phyloP scores from a whole-genome alignment of 2,888 invertebrate species.

The Venustoraphidia nigricollis region DNA sequence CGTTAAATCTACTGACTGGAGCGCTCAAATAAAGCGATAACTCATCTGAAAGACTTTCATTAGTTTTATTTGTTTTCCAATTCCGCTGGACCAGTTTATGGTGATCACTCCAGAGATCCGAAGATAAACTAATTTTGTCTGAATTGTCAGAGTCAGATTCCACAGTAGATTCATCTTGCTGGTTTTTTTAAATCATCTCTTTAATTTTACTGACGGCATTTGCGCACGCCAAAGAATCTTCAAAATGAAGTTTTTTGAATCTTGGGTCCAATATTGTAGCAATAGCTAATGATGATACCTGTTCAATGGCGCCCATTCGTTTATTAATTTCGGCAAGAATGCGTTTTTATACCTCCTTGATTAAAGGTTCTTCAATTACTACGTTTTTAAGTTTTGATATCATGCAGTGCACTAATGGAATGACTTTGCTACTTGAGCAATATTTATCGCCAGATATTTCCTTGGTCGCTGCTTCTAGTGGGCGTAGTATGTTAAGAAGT shows the following conservation, averaged over 20 bases:
- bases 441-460: constrained; percentile 19
- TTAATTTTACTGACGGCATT: constrained; percentile 10
- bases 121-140: constrained; percentile 4
- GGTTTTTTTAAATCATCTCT: background rate
- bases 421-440: constrained; percentile 16
- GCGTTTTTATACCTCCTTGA: constrained; percentile 11
- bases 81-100: constrained; percentile 8
- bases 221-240: constrained; percentile 10
- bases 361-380: background rate
- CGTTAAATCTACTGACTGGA: constrained; percentile 9
- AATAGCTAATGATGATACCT: constrained; percentile 14
- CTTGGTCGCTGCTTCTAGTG: constrained; percentile 18
- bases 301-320: constrained; percentile 13
- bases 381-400: constrained; percentile 5
- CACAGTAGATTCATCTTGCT: background rate
- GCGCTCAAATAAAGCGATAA: constrained; percentile 8
- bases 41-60: constrained; percentile 9
- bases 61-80: constrained; percentile 7
- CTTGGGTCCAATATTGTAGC: constrained; percentile 17
- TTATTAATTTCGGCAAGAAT: constrained; percentile 11
- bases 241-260: constrained; percentile 16
- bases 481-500: constrained; percentile 14
- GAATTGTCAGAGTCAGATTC: constrained; percentile 1
- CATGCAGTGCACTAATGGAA: constrained; percentile 15
- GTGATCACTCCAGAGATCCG: constrained; percentile 8